Conservation (phyloP, 2,797 vertebrate species). For the Sarcoramphus papa region DNA sequence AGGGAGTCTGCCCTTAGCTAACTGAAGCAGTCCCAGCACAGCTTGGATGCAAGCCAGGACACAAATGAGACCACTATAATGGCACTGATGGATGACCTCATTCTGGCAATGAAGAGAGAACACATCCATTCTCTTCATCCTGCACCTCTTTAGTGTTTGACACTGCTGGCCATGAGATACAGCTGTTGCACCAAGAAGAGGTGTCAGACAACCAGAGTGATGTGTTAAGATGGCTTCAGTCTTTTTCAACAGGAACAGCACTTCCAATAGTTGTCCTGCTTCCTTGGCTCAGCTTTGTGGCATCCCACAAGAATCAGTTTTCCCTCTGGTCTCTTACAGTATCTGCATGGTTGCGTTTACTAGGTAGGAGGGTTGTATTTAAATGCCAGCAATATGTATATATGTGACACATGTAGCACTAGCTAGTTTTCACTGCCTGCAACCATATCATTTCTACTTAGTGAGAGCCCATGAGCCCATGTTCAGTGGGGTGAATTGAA, state of each 20-base stretch:
- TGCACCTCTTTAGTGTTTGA: conserved; percentile 10
- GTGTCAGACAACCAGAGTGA: neutral
- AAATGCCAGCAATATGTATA: neutral
- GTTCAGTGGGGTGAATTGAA: neutral
- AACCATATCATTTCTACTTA: neutral
- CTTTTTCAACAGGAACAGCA: neutral
- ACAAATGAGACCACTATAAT: neutral
- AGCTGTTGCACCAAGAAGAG: neutral
- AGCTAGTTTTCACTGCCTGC: neutral
- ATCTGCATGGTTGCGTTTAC: neutral
- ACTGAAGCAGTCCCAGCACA: neutral
- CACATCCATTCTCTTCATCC: conserved; percentile 10
- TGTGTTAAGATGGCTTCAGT: neutral
- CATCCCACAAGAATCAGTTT: neutral
- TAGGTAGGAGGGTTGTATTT: neutral
- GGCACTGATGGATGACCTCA: neutral
- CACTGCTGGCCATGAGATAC: neutral
- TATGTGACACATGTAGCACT: neutral
- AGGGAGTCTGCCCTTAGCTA: neutral
- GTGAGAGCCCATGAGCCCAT: neutral
- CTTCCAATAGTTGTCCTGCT: neutral
- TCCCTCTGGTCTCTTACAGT: neutral
- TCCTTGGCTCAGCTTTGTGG: neutral
- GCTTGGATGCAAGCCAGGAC: conserved; percentile 1
- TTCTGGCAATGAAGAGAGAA: neutral